Base-by-base conservation (phyloP, 2,888 invertebrate species). In the Morpho achilles region DNA sequence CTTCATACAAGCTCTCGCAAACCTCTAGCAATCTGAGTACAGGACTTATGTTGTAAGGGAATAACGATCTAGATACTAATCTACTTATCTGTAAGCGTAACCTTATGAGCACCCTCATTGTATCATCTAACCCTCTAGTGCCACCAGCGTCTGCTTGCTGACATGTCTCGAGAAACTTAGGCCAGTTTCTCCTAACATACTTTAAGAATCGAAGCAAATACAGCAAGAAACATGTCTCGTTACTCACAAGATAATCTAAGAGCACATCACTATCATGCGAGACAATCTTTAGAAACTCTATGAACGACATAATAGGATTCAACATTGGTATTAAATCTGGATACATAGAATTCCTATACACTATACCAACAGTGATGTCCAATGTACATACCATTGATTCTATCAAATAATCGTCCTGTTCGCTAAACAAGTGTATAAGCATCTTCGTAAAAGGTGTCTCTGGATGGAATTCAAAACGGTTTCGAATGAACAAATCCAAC, bases 341-440 rank as follows among this genome's bases (percentile, higher is more conserved):
- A 70, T 95, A 95, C 60, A 95, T 93, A 0, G 95, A 94, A 73
- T 96, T 95, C 53, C 96, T 93, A 76, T 96, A 95, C 39, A 95
- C 95, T 58, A 97, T 94, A 46, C 96, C 97, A 32, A 95, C 94
- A 0, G 96, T 96, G 50, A 97, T 96, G 80, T 97, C 97, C 52
- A 97, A 83, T 44, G 96, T 96, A 79, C 97, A 97, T 7, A 97
- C 96, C 97, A 97, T 97, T 3, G 96, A 95, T 87, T 97, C 97
- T 60, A 97, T 96, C 69, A 97, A 86, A 73, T 96, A 96, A 82
- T 97, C 97, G 75, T 97, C 97, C 79, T 97, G 97, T 82, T 97
- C 97, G 70, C 95, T 95, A 74, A 97, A 97, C 59, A 97, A 87
- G 79, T 96, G 96, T 60, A 97, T 95, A 53, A 97, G 92, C 92